Base-by-base conservation (phyloP, 1,140 invertebrate genomes). In the Elymnias hypermnestra region DNA sequence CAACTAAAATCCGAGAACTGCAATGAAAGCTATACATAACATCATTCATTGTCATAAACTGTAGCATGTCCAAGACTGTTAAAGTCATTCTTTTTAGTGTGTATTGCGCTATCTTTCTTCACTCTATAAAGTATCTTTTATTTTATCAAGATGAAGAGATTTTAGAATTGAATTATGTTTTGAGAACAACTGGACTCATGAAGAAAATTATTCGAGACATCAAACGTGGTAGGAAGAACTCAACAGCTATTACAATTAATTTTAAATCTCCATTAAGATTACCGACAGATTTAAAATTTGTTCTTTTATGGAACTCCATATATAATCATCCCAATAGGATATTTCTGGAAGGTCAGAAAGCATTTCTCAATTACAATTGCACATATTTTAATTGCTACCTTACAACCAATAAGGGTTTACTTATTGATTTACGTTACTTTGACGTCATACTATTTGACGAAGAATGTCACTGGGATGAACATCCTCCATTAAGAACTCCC, bases 371-470 rank as follows among this genome's bases (percentile, higher is more conserved):
- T 4, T 21, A 55, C 13, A 76, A 78, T 14, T 82, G 74, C 33
- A 53, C 54, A 0, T 57, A 65, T 25, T 45, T 35, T 5, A 82
- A 82, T 25, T 82, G 74, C 25, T 74, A 57, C 22, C 12, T 78
- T 1, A 72, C 72, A 2, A 64, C 38, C 14, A 53, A 72, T 14
- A 72, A 58, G 41, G 49, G 35, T 22, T 19, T 72, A 1, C 44
- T 82, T 1, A 7, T 33, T 3, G 68, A 76, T 46, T 9, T 62
- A 2, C 62, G 63, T 44, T 38, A 70, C 41, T 78, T 62, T 23
- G 71, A 82, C 23, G 77, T 69, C 0, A 71, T 82, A 2, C n/a
- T 78, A 2, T 78, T 78, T 37, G 67, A 76, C 12, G 67, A 70
- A 1, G 74, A 76, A 41, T 63, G 68, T 43, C 53, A 53, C 26